A percentile compares a stretch with the other conserved stretches of the same genome.
Evolutionary conservation across 1,140 invertebrate species (phyloP).

Genomic region (Microplitis demolitor): DNA sequence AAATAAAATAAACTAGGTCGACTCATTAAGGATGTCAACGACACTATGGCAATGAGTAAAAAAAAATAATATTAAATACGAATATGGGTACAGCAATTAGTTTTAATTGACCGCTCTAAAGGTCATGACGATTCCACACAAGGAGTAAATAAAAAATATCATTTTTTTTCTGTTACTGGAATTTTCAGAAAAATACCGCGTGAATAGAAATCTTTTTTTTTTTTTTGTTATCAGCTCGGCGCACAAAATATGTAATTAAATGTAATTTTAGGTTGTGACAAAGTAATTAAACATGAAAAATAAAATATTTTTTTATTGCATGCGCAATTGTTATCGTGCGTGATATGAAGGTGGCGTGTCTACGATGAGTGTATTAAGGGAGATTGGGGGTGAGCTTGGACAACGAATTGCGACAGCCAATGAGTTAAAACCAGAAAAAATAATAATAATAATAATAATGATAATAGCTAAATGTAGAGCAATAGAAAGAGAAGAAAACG

Average conservation of each 20-base stretch:
- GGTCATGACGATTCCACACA: background rate
- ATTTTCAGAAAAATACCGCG: too few species aligned
- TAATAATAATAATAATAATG: background rate
- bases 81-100: background rate
- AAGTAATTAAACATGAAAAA: background rate
- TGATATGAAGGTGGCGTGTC: constrained; percentile 11
- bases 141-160: too few species aligned
- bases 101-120: background rate
- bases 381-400: constrained; percentile 1
- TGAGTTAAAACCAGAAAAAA: constrained; percentile 6
- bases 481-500: constrained; percentile 16
- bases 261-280: background rate
- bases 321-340: constrained; percentile 2
- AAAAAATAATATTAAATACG: background rate
- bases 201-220: background rate
- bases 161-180: too few species aligned
- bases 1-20: background rate
- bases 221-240: background rate
- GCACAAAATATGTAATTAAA: background rate
- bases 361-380: constrained; percentile 7
- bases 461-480: background rate
- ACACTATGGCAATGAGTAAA: background rate
- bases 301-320: background rate
- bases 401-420: background rate
- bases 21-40: too few species aligned